phyloP scores from a whole-genome alignment of 2,888 invertebrate species.

The Gryllus longicercus region DNA sequence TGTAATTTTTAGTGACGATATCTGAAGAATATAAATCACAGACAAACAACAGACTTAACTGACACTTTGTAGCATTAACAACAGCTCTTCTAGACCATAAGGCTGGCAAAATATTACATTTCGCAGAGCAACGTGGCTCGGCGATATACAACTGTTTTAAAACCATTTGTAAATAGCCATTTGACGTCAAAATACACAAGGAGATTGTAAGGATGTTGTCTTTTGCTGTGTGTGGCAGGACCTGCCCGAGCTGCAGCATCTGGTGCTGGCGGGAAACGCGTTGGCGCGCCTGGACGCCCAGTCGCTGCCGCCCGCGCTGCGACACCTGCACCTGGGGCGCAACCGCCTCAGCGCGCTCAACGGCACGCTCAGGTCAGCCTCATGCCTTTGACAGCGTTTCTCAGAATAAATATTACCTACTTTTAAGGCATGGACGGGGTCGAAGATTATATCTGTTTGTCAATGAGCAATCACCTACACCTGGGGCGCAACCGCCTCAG shows the following conservation, averaged over 20 bases:
- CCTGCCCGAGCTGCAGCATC: conserved; percentile 60
- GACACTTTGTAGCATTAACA: no score
- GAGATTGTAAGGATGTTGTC: not conserved
- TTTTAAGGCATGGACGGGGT: conserved; percentile 46
- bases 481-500: conserved; percentile 46
- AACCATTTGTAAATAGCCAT: no score
- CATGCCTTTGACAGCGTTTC: conserved; percentile 54
- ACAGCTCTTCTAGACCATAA: no score
- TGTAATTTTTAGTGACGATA: no score
- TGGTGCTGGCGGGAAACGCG: conserved; percentile 72
- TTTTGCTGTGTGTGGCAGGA: conserved; percentile 47
- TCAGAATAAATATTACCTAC: no score
- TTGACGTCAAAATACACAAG: no score
- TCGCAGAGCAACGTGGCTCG: no score
- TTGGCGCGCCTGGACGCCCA: conserved; percentile 69
- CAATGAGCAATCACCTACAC: no score
- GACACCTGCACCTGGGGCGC: conserved; percentile 38
- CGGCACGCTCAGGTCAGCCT: conserved; percentile 65
- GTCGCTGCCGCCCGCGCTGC: conserved; percentile 65
- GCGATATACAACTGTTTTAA: no score
- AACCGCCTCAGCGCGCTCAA: conserved; percentile 61
- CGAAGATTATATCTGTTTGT: conserved; percentile 57
- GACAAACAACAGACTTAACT: no score
- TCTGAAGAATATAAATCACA: no score
- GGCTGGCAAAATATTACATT: no score